Base-by-base conservation (phyloP, 2,888 invertebrate species). In the Operophtera brumata region DNA sequence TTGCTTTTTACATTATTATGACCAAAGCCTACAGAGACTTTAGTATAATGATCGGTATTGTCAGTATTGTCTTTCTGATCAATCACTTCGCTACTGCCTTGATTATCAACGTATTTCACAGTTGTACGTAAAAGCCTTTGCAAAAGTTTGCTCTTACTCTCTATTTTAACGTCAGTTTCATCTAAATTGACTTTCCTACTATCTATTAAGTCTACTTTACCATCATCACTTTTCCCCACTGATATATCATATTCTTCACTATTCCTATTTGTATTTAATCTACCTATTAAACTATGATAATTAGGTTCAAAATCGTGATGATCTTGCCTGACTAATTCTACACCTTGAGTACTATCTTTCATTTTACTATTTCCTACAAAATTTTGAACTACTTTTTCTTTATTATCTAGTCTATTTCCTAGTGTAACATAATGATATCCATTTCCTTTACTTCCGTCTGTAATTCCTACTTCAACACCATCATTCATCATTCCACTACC, bases 361-460 rank as follows among this genome's bases (percentile, higher is more conserved):
- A 13, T 28, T 37, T 42, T 2, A 35, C 28, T 48, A 54, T 28
- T n/a, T 7, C 30, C 49, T 54, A 54, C 44, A 34, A 43, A 20
- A 13, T 45, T 45, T 44, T 39, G 39, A 52, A 6, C 1, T 8
- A 7, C 2, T 36, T 36, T 36, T 8, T 10, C 11, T 4, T 13
- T 37, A n/a, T 26, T 26, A 13, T 30, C 42, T 43, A 46, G n/a
- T 10, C 34, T 47, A 40, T 34, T n/a, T 1, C 1, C 30, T 37
- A 44, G 30, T 30, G 36, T 43, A 30, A 44, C n/a, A 39, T 13
- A 44, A 50, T 50, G 50, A 50, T 50, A 50, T 49, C 12, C 10
- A 10, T 36, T 30, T 9, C 3, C 26, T 26, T 8, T 13, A 13
- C 10, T 9, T 35, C 13, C 11, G 8, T 30, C 30, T 9, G 10